Conservation (phyloP, 2,113 vertebrate genomes). For the Scomber japonicus region DNA sequence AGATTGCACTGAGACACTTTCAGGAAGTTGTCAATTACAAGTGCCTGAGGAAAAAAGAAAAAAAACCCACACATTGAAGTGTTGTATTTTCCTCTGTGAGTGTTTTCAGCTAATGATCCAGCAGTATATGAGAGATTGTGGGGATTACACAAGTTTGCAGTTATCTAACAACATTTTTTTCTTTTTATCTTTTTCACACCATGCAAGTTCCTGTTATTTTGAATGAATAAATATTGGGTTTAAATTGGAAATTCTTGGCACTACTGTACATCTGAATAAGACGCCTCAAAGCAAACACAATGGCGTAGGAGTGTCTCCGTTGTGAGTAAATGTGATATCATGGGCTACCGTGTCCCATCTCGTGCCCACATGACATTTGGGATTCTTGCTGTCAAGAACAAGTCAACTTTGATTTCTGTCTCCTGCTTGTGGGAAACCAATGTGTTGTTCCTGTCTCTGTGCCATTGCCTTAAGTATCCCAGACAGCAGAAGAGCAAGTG, state of each 20-base stretch:
- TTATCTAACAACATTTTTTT: background rate
- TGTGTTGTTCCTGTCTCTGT: conserved; percentile 42
- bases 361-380: conserved; percentile 56
- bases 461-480: conserved; percentile 50
- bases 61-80: too few relatives aligned
- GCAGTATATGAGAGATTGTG: background rate
- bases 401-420: conserved; percentile 64
- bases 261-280: background rate
- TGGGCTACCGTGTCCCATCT: conserved; percentile 24
- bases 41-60: background rate
- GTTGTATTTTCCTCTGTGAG: too few relatives aligned
- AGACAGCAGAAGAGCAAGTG: conserved; percentile 55
- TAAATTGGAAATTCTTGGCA: background rate
- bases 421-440: conserved; percentile 43
- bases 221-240: background rate
- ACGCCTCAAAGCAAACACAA: background rate
- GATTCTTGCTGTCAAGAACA: conserved; percentile 56
- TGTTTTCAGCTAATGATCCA: too few relatives aligned
- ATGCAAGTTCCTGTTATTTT: background rate
- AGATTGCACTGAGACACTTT: conserved; percentile 3
- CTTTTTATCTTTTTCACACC: background rate
- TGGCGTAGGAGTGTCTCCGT: background rate
- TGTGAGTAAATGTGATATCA: conserved; percentile 26
- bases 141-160: background rate
- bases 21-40: conserved; percentile 9